Evolutionary conservation across 2,797 vertebrate species (phyloP).

Genomic region (Poecilia wingei): DNA sequence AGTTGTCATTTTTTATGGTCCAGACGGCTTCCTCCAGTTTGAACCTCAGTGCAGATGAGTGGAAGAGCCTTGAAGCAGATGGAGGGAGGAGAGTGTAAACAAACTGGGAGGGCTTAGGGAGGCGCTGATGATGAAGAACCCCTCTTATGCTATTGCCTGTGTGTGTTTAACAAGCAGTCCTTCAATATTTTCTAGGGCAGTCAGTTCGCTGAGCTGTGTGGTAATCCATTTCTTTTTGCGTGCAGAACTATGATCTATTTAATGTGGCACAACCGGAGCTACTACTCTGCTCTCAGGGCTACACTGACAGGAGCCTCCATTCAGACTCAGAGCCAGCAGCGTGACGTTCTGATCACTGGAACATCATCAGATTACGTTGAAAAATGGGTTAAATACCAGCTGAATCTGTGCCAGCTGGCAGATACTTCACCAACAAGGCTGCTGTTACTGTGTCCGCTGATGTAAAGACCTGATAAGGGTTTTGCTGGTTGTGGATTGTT

Average conservation of each 20-base stretch:
- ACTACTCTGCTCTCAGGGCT: neutral
- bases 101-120: conserved; percentile 43
- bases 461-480: neutral
- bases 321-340: conserved; percentile 5
- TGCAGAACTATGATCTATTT: conserved; percentile 28
- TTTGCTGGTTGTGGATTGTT: neutral
- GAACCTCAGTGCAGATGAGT: conserved; percentile 34
- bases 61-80: conserved; percentile 52
- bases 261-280: conserved; percentile 11
- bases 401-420: conserved; percentile 4
- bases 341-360: conserved; percentile 10
- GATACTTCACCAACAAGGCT: neutral
- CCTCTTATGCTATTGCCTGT: conserved; percentile 12
- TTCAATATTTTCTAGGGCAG: conserved; percentile 69
- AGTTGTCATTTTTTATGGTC: neutral
- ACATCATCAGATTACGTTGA: conserved; percentile 17
- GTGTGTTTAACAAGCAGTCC: conserved; percentile 20
- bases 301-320: neutral
- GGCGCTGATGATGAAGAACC: conserved; percentile 42
- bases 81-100: conserved; percentile 65
- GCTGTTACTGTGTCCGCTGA: conserved; percentile 1
- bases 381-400: conserved; percentile 9
- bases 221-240: conserved; percentile 60
- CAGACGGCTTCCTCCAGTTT: conserved; percentile 23
- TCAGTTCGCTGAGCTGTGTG: conserved; percentile 56